Evolutionary conservation across 2,113 vertebrate genomes (phyloP), one percentile per base, ranked within the genome.

Genomic region (Pseudorhombus dupliciocellatus): DNA sequence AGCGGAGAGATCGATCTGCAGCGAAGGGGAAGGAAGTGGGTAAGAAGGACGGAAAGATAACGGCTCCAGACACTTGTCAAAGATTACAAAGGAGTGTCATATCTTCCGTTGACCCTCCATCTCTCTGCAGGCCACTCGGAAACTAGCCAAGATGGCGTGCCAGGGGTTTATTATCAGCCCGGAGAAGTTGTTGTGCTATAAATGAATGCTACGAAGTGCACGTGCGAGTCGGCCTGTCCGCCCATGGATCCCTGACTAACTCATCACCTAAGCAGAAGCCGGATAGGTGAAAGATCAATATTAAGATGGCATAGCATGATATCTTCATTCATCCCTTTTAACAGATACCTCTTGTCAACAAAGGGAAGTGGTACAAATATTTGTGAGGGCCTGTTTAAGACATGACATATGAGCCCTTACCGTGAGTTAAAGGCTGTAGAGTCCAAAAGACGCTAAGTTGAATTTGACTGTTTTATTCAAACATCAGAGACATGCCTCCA

Each of bases 11-110:
- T 91, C 63, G 77, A 92, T 93, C 77, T 54, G 52, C 2, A 46
- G 50, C 73, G 80, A 73, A 42, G 55, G 16, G 51, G 40, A 57
- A 24, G 48, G 57, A 67, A 62, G 60, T 66, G n/a, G 44, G 72
- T 52, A 34, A 55, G 60, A 52, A 81, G 65, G 40, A 80, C 42
- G 30, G 72, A 61, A 62, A 70, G 80, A 81, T 80, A 78, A 79
- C 50, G 8, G 2, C 73, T 79, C 30, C 63, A 70, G 71, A 84
- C 57, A 70, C 53, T 62, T 37, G 21, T 81, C 70, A 79, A 52
- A 61, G 86, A 83, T 82, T 70, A 88, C 84, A 73, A 81, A 85
- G 83, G 66, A 63, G 70, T 78, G 71, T 81, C 72, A 80, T 73
- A 81, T 83, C 73, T 30, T 71, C 57, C 31, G 9, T 30, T 20